Evolutionary conservation across 2,888 invertebrate genomes (phyloP), one percentile per base, ranked within the genome.

Genomic region (Oscheius sp.): DNA sequence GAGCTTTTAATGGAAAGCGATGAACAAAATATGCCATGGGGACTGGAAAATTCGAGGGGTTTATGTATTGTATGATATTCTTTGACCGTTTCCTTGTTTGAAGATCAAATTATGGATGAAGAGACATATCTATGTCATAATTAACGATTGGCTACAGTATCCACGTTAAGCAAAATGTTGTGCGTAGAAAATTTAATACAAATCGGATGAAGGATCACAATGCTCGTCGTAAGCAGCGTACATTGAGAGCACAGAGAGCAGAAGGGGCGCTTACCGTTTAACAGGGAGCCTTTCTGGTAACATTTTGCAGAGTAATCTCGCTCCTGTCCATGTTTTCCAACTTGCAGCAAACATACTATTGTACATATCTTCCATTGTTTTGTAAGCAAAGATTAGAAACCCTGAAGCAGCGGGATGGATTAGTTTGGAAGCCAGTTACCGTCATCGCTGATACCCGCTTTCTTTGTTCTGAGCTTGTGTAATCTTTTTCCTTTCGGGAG

Each of bases 281-380:
- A 82, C 76, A n/a, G 71, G 69, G 41, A 81, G 72, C 23, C 77
- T 74, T 0, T 75, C 55, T 1, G 82, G 84, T 74, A 84, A 76
- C 53, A 71, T 45, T 29, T 71, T 76, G 49, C 77, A 81, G 18
- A 84, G 64, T 73, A 81, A 78, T n/a, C 84, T 66, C 18, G 82
- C 84, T n/a, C 84, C 84, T 18, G 82, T 81, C 84, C 84, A 84
- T 7, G 84, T 84, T 61, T 84, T 84, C 84, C 84, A 84, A 61
- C 74, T 78, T 3, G 29, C 69, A 7, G 80, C 80, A 63, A 84
- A 84, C 25, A 76, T 74, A 18, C 59, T 66, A 6, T 77, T 81
- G 59, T 83, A 80, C 84, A 84, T 84, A 63, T 81, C 78, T 49
- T 83, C 84, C 84, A 84, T 81, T 3, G 84, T 84, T 61, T 84